Percentiles rank a stretch among this genome's conserved stretches.
phyloP scores from a whole-genome alignment of 2,113 vertebrate species.

The Rhinoptilus africanus region DNA sequence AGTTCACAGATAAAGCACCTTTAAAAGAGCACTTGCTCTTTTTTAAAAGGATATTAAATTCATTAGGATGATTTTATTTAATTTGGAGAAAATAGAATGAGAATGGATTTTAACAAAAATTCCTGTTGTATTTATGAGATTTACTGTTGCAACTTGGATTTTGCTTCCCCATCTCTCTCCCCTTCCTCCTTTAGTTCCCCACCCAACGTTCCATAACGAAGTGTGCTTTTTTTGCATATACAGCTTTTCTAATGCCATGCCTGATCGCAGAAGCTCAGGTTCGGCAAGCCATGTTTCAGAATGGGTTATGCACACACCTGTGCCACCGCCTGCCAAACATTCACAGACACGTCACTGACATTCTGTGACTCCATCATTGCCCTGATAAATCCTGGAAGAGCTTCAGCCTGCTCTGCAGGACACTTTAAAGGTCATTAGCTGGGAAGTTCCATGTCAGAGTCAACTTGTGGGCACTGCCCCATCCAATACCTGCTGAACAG shows the following conservation, averaged over 20 bases:
- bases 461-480: neutral
- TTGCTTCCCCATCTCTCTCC: neutral
- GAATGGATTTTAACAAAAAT: neutral
- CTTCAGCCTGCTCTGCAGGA: neutral
- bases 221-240: neutral
- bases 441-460: fast-evolving
- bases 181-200: neutral
- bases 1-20: neutral
- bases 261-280: neutral
- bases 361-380: neutral
- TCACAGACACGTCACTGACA: neutral
- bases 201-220: neutral
- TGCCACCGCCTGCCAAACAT: neutral
- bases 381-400: neutral
- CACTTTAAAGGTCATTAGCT: neutral
- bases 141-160: neutral
- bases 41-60: no score
- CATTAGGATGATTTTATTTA: neutral
- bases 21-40: no score
- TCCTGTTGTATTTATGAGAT: neutral
- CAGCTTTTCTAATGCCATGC: neutral
- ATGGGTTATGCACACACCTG: fast-evolving
- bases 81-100: neutral
- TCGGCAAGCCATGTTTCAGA: neutral
- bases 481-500: neutral